Evolutionary conservation across 2,113 vertebrate genomes (phyloP).

Genomic region (Numida meleagris): DNA sequence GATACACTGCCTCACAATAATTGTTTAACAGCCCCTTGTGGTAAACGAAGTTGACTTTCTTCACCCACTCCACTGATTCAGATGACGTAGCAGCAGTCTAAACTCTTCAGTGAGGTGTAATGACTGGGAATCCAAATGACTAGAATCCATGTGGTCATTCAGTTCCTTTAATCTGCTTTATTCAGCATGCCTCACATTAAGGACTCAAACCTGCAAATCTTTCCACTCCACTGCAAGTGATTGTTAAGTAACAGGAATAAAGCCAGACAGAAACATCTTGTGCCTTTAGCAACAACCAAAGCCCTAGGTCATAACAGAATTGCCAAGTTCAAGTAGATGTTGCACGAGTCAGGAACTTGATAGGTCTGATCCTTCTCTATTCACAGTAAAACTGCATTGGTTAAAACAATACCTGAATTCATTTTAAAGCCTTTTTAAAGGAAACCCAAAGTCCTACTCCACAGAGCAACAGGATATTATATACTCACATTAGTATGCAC

Average conservation of each 20-base stretch:
- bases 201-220: background rate
- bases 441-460: background rate
- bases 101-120: conserved; percentile 19
- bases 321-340: background rate
- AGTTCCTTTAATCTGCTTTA: conserved; percentile 37
- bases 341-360: background rate
- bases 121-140: background rate
- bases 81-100: background rate
- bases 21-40: background rate
- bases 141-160: background rate
- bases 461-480: background rate
- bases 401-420: background rate
- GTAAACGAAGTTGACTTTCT: background rate
- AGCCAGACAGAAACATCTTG: background rate
- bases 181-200: background rate
- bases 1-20: background rate
- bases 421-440: background rate
- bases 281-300: background rate
- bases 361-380: background rate
- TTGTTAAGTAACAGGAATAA: background rate
- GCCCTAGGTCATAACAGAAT: background rate
- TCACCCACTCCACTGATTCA: background rate
- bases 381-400: background rate
- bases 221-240: background rate
- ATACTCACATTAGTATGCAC: background rate